These are phyloP conservation scores for Dicerorhinus sumatrensis DNA, from an alignment of 2,113 vertebrate genomes.

Conservation along the genomic window DNA sequence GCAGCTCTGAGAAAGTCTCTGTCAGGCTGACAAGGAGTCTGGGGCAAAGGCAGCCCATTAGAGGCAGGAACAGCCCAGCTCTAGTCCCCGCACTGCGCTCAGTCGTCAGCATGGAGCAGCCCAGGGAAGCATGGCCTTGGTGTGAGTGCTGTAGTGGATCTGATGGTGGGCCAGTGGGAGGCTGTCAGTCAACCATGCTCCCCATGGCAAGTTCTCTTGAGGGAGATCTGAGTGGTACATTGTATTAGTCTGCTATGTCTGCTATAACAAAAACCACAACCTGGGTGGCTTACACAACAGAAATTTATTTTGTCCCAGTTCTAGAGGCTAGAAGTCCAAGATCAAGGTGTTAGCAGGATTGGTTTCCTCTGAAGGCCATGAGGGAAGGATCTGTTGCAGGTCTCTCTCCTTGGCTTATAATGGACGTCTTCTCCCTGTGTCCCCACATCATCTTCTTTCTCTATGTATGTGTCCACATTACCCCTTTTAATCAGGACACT, in stretches of 20 bases:
- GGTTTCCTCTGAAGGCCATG: background rate
- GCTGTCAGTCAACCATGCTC: rapidly evolving
- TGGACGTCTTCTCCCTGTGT: background rate
- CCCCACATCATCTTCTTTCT: background rate
- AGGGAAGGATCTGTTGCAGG: background rate
- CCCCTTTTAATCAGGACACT: background rate
- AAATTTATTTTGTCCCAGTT: background rate
- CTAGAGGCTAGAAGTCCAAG: background rate
- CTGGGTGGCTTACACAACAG: background rate
- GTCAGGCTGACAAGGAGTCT: background rate
- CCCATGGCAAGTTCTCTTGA: background rate
- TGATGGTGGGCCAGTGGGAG: too few relatives aligned
- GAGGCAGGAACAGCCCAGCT: background rate
- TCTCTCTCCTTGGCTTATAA: background rate
- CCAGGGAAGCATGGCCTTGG: too few relatives aligned
- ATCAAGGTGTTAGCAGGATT: background rate
- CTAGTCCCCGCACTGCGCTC: background rate
- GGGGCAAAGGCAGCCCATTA: background rate
- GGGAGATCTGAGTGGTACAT: background rate
- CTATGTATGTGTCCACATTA: background rate
- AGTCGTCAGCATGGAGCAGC: background rate
- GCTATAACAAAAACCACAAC: background rate
- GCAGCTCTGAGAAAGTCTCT: background rate
- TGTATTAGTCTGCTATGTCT: background rate
- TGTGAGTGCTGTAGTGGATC: too few relatives aligned